phyloP scores from a whole-genome alignment of 2,888 invertebrate genomes.

The Incurvaria masculella region DNA sequence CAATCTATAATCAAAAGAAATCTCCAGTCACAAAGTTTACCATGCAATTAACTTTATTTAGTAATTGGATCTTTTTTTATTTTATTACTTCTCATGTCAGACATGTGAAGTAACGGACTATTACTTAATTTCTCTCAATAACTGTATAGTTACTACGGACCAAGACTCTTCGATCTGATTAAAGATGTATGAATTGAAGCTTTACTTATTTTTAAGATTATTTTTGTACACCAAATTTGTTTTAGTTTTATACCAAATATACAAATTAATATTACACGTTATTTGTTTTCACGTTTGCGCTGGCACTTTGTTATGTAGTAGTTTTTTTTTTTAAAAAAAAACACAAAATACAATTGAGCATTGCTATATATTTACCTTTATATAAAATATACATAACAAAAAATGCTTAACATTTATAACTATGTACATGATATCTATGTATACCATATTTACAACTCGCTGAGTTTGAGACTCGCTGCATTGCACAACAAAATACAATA shows the following conservation, averaged over 20 bases:
- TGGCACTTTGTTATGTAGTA: neutral
- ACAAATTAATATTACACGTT: slow-evolving; percentile 17
- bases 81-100: no score
- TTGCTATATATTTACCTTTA: neutral
- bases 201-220: no score
- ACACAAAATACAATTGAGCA: neutral
- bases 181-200: no score
- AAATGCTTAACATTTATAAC: neutral
- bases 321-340: neutral
- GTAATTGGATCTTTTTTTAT: no score
- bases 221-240: slow-evolving; percentile 25
- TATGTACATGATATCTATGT: neutral
- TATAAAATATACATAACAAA: neutral
- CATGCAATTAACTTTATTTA: no score
- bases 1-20: no score
- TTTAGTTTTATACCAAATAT: slow-evolving; percentile 53
- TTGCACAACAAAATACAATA: neutral
- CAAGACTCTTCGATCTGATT: no score
- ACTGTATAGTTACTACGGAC: no score
- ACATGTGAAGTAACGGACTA: no score
- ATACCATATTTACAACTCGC: neutral
- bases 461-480: neutral
- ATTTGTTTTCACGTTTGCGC: no score
- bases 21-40: no score
- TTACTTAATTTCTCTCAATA: no score